phyloP scores from a whole-genome alignment of 1,140 invertebrate genomes.

The Geopemphigus sp. region DNA sequence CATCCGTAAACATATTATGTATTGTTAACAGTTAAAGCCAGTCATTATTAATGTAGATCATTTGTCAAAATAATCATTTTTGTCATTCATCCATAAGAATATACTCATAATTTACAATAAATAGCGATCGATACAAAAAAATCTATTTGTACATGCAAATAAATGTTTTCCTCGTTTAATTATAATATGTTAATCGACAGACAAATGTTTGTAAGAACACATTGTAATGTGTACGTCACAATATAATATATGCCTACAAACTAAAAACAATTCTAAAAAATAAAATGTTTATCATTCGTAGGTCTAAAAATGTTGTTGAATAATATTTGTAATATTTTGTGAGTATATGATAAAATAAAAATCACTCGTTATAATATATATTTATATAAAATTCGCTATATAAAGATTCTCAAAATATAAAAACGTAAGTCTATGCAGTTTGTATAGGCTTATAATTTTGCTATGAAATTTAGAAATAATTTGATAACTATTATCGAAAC shows the following conservation, averaged over 20 bases:
- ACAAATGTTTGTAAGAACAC: conserved; percentile 13
- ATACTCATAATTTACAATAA: not conserved
- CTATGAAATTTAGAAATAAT: too few species aligned
- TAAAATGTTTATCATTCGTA: not conserved
- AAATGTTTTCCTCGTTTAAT: conserved; percentile 7
- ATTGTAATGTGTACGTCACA: conserved; percentile 23
- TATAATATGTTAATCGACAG: conserved; percentile 20
- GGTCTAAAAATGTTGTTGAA: not conserved
- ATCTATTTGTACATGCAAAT: not conserved
- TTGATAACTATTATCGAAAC: too few species aligned
- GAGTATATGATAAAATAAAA: too few species aligned
- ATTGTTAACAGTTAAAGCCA: not conserved
- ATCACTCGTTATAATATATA: too few species aligned
- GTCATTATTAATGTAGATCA: not conserved
- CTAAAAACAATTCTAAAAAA: not conserved
- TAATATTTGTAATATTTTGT: too few species aligned
- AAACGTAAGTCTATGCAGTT: too few species aligned
- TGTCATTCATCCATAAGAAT: not conserved
- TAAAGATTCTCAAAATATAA: too few species aligned
- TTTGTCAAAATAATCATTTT: not conserved
- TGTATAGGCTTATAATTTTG: too few species aligned
- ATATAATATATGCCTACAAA: not conserved
- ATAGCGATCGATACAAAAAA: not conserved
- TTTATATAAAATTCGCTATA: too few species aligned
- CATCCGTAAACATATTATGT: not conserved